Base-by-base conservation (phyloP, 2,113 vertebrate genomes). In the Sisor rabdophorus region DNA sequence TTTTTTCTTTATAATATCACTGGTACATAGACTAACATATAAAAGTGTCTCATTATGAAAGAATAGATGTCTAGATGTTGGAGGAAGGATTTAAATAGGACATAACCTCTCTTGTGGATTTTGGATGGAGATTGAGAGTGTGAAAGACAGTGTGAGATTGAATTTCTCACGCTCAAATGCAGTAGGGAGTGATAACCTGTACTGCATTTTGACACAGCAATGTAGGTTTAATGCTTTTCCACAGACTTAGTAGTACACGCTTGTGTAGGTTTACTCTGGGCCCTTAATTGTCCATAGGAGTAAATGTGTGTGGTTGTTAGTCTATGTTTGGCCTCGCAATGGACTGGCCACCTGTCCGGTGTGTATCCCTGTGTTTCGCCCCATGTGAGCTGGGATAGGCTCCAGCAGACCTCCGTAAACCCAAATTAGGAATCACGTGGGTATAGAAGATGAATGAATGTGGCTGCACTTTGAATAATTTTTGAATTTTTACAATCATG, bases 121-220 rank as follows among this genome's bases (percentile, higher is more conserved):
- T 12, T 63, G 15, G 40, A 24, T 47, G n/a, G 24, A 47, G 59
- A 44, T 11, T 19, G 58, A 30, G 48, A 40, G 28, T 54, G 28
- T 40, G 28, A 20, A 28, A 11, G 73, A 50, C 36, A 65, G n/a
- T 55, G 65, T 24, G 40, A 70, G 76, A 72, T 63, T 79, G 30
- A 64, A 80, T 80, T 74, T 79, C n/a, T 76, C 40, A 69, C 65
- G 32, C n/a, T 65, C 60, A 48, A 16, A 72, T 44, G 76, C 68
- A 80, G 68, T 65, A 79, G 82, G 60, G 75, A 54, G 60, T 11
- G 48, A 36, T 65, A 24, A 63, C 67, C 44, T 28, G 68, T 19
- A 58, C 28, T 16, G 58, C 56, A 69, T 75, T 17, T 60, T 47
- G 30, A 81, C 75, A 55, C 53, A 20, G 26, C 24, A 52, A 61